phyloP scores from a whole-genome alignment of 1,140 invertebrate species.

The Octopus sinensis region DNA sequence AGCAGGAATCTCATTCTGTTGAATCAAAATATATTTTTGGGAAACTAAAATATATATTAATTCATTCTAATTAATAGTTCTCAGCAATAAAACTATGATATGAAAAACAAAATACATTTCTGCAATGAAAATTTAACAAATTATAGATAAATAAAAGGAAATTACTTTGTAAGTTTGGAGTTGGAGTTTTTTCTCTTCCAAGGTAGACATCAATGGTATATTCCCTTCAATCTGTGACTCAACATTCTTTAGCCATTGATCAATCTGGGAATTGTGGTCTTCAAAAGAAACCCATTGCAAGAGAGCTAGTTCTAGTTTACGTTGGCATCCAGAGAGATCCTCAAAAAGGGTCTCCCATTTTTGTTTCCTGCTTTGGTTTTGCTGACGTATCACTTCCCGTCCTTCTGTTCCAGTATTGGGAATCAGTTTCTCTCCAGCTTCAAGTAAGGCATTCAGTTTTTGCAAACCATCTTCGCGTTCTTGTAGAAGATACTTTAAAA shows the following conservation, averaged over 20 bases:
- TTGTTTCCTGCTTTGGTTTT: constrained; percentile 67
- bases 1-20: too few species aligned
- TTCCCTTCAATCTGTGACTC: constrained; percentile 74
- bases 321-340: constrained; percentile 57
- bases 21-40: too few species aligned
- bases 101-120: too few species aligned
- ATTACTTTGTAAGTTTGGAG: constrained; percentile 68
- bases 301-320: constrained; percentile 77
- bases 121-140: too few species aligned
- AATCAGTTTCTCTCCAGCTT: constrained; percentile 85
- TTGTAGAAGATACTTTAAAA: constrained; percentile 72
- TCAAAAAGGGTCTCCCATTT: constrained; percentile 81
- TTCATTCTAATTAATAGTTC: too few species aligned
- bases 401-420: constrained; percentile 82
- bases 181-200: constrained; percentile 82
- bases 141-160: not conserved
- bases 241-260: constrained; percentile 75
- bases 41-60: too few species aligned
- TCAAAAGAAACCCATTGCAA: constrained; percentile 56
- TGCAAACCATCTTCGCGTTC: constrained; percentile 74
- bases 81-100: too few species aligned
- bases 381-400: constrained; percentile 77
- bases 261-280: constrained; percentile 70
- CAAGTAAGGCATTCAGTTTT: constrained; percentile 78
- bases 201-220: constrained; percentile 72